Evolutionary conservation across 2,888 invertebrate genomes (phyloP).

Genomic region (Caradrina clavipalpis): DNA sequence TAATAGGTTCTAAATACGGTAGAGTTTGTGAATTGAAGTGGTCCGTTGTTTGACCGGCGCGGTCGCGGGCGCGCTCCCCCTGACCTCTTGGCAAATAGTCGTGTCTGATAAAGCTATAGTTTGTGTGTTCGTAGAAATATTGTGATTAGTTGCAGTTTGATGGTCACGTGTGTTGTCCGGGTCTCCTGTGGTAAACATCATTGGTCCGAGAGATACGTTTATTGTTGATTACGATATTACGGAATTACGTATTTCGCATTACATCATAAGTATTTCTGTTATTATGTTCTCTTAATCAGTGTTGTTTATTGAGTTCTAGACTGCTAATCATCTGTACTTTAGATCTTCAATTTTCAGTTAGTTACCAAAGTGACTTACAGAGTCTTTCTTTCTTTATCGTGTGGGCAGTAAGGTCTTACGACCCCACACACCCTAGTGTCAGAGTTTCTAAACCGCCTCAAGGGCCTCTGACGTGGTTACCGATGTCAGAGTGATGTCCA

Average conservation of each 20-base stretch:
- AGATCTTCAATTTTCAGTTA: not conserved
- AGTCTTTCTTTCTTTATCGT: too few relatives aligned
- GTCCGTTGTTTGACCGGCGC: slow-evolving; percentile 60
- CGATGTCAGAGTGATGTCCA: too few relatives aligned
- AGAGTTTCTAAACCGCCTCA: too few relatives aligned
- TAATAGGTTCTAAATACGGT: slow-evolving; percentile 69
- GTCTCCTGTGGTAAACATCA: slow-evolving; percentile 34
- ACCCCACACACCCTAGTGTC: too few relatives aligned
- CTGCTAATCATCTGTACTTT: slow-evolving; percentile 7
- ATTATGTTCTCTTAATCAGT: slow-evolving; percentile 24
- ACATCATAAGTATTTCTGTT: slow-evolving; percentile 55
- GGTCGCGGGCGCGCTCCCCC: slow-evolving; percentile 44
- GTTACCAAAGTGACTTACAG: too few relatives aligned
- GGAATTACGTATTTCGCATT: slow-evolving; percentile 55
- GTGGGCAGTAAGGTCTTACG: too few relatives aligned
- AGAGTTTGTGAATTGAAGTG: slow-evolving; percentile 66
- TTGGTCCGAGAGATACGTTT: slow-evolving; percentile 30
- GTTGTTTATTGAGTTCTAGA: slow-evolving; percentile 26
- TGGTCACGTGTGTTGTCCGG: slow-evolving; percentile 34
- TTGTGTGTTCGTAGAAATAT: slow-evolving; percentile 47
- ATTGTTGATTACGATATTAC: slow-evolving; percentile 51
- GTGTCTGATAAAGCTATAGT: slow-evolving; percentile 44
- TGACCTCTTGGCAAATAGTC: slow-evolving; percentile 66
- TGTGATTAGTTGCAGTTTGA: slow-evolving; percentile 53
- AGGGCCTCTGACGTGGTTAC: too few relatives aligned